A percentile compares a stretch with the other conserved stretches of the same genome.
These are phyloP conservation scores for Orthosia gracilis DNA, from an alignment of 2,888 invertebrate species.

Conservation along the genomic window DNA sequence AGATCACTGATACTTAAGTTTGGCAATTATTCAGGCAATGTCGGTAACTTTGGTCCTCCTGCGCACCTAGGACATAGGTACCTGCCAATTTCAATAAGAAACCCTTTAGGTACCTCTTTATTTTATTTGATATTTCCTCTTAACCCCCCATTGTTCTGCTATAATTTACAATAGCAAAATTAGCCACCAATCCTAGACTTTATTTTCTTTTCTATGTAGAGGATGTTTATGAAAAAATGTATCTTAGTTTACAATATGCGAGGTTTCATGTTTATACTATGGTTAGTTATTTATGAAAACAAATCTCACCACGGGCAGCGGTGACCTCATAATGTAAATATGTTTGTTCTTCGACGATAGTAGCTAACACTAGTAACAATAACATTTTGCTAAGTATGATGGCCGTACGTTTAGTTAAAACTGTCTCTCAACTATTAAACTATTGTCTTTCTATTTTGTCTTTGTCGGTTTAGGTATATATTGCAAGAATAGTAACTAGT, in stretches of 20 bases:
- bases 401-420: conserved; percentile 44
- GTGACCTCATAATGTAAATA: conserved; percentile 85
- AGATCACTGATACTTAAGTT: no score
- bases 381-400: conserved; percentile 55
- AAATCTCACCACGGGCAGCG: conserved; percentile 72
- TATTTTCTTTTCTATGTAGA: conserved; percentile 66
- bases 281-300: conserved; percentile 82
- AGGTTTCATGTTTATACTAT: conserved; percentile 81
- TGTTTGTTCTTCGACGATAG: conserved; percentile 73
- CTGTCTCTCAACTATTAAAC: conserved; percentile 20
- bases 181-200: conserved; percentile 54
- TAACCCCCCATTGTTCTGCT: conserved; percentile 50
- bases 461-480: conserved; percentile 14
- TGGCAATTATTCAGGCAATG: no score
- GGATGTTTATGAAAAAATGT: conserved; percentile 75
- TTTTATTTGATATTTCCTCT: conserved; percentile 43
- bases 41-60: no score
- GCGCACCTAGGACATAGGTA: background rate
- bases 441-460: conserved; percentile 37
- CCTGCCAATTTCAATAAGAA: conserved; percentile 1
- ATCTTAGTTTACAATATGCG: conserved; percentile 78
- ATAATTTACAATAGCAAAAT: conserved; percentile 64
- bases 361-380: conserved; percentile 66
- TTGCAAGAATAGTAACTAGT: conserved; percentile 3
- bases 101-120: conserved; percentile 12